These are phyloP conservation scores for Periphyllus acericola DNA, from an alignment of 2,888 invertebrate genomes.

Conservation along the genomic window DNA sequence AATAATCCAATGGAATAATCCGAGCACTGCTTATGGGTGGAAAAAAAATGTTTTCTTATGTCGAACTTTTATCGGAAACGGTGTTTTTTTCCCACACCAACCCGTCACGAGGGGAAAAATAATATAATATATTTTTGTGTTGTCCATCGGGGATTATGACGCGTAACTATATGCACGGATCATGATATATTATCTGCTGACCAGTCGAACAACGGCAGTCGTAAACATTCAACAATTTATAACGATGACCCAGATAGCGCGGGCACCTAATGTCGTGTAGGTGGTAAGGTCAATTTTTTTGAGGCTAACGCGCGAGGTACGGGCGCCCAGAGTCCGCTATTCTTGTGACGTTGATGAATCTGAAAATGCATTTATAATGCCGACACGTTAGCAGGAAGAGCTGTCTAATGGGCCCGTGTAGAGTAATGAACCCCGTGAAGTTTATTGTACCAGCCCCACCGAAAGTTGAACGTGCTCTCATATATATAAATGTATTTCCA, in stretches of 20 bases:
- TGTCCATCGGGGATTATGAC: no score
- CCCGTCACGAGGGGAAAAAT: no score
- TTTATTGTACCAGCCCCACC: conserved; percentile 5
- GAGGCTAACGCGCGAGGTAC: background rate
- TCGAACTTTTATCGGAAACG: no score
- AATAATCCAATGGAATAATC: no score
- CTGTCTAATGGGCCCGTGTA: conserved; percentile 3
- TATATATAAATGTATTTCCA: conserved; percentile 14
- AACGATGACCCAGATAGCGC: conserved; percentile 10
- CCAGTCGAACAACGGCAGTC: background rate
- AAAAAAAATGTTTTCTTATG: no score
- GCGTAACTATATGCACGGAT: no score
- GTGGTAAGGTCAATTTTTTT: background rate
- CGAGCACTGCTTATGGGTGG: no score
- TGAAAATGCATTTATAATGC: conserved; percentile 40
- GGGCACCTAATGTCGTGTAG: no score
- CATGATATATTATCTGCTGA: conserved; percentile 5
- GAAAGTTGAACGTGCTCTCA: background rate
- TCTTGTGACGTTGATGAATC: conserved; percentile 51
- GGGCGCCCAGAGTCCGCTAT: background rate
- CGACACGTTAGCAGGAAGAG: conserved; percentile 2
- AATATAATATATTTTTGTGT: no score
- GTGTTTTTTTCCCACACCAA: no score
- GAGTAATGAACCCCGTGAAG: conserved; percentile 40
- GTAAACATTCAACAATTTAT: conserved; percentile 34